Evolutionary conservation across 2,888 invertebrate genomes (phyloP).

Genomic region (Chaetogeoica ovagalla): DNA sequence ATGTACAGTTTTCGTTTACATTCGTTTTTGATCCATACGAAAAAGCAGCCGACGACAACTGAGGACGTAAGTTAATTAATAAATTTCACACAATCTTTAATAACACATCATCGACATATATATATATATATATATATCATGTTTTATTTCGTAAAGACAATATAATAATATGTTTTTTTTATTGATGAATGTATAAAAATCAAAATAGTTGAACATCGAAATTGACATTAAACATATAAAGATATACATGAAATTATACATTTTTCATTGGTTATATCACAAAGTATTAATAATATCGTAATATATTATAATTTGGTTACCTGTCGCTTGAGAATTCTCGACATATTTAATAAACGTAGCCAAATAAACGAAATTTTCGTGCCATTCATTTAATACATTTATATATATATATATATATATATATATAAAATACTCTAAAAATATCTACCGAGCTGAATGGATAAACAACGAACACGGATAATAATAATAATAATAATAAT

Average conservation of each 20-base stretch:
- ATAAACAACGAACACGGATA: background rate
- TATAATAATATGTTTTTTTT: too few species aligned
- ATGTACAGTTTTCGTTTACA: too few species aligned
- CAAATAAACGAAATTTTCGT: conserved; percentile 17
- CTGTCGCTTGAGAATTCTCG: conserved; percentile 13
- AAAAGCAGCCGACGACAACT: background rate
- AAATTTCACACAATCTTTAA: background rate
- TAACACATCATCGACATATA: background rate
- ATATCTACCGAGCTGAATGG: conserved; percentile 25
- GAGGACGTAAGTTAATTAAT: background rate
- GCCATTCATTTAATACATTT: conserved; percentile 7
- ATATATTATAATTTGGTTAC: conserved; percentile 3
- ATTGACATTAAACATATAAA: background rate
- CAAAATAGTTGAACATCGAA: background rate
- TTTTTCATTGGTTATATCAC: conserved; percentile 16
- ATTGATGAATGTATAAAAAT: background rate
- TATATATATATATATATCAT: background rate
- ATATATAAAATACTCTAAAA: background rate
- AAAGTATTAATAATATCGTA: background rate
- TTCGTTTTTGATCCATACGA: background rate
- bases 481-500: conserved; percentile 18
- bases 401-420: background rate
- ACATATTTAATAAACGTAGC: background rate
- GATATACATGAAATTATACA: background rate
- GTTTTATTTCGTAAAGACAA: background rate